A percentile compares a stretch with the other conserved stretches of the same genome.
These are phyloP conservation scores for Pangasius mekongensis DNA, from an alignment of 2,797 vertebrate species.

Conservation along the genomic window DNA sequence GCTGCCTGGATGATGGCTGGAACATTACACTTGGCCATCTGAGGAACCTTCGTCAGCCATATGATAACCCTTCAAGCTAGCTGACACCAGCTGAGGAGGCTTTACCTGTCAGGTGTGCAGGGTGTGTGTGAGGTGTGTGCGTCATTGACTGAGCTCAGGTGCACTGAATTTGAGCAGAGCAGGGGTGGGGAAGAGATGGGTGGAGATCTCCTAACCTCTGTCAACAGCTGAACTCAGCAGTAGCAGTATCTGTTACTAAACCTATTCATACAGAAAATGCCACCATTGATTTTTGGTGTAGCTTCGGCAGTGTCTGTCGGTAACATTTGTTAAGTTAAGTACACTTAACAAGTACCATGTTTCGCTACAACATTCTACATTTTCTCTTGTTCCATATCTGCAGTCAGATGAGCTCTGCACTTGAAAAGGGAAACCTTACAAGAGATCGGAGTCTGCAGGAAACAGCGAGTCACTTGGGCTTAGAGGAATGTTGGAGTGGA, in stretches of 20 bases:
- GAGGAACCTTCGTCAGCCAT: constrained; percentile 38
- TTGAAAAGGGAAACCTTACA: constrained; percentile 17
- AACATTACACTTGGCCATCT: constrained; percentile 35
- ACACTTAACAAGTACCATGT: background rate
- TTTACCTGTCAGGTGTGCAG: constrained; percentile 28
- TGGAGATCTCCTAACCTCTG: background rate
- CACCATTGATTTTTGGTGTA: background rate
- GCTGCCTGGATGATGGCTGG: constrained; percentile 16
- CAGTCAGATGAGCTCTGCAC: constrained; percentile 7
- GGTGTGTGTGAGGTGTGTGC: constrained; percentile 30
- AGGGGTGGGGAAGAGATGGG: background rate
- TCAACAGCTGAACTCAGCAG: background rate
- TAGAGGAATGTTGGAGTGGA: constrained; percentile 45
- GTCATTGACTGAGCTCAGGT: constrained; percentile 19
- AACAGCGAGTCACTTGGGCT: constrained; percentile 33
- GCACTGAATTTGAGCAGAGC: constrained; percentile 23
- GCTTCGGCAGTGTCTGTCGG: background rate
- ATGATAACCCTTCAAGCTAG: constrained; percentile 39
- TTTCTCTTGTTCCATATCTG: constrained; percentile 19
- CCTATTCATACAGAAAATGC: background rate
- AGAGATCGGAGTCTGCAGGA: constrained; percentile 6
- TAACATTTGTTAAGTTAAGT: background rate
- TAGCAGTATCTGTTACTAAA: background rate
- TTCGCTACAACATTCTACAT: constrained; percentile 7
- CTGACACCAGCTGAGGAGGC: constrained; percentile 35